Conservation (phyloP, 1,140 invertebrate genomes). For the Neuroterus valhalla region DNA sequence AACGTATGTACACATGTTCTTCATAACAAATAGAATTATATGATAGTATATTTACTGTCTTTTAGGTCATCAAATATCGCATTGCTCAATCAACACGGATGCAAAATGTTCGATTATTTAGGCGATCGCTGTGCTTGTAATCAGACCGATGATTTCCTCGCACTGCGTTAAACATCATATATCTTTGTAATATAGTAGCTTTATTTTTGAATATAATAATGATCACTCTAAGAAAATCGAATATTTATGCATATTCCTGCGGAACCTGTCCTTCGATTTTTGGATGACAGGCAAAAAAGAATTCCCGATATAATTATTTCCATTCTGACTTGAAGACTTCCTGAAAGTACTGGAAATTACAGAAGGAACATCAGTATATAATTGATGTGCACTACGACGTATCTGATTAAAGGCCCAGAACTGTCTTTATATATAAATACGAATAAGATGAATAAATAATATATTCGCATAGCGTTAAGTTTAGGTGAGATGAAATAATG, state of each 20-base stretch:
- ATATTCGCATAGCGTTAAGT: conserved; percentile 50
- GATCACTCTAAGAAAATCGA: conserved; percentile 5
- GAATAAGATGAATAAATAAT: conserved; percentile 58
- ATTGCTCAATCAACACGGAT: conserved; percentile 19
- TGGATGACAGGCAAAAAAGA: too few relatives aligned
- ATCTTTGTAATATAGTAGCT: conserved; percentile 22
- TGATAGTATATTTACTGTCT: not conserved
- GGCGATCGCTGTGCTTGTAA: not conserved
- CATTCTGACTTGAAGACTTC: too few relatives aligned
- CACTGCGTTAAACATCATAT: not conserved
- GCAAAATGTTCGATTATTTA: conserved; percentile 1
- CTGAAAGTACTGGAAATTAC: not conserved
- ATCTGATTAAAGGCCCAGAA: conserved; percentile 28
- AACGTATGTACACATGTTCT: not conserved
- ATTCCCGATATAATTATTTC: too few relatives aligned
- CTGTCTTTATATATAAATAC: conserved; percentile 56
- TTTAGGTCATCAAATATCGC: not conserved
- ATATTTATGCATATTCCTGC: not conserved
- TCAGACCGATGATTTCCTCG: not conserved
- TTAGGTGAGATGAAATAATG: conserved; percentile 12
- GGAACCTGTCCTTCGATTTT: not conserved
- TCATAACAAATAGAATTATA: not conserved
- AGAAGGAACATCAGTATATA: conserved; percentile 8
- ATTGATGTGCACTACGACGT: conserved; percentile 36
- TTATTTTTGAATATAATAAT: conserved; percentile 9